Evolutionary conservation across 2,797 vertebrate genomes (phyloP), one percentile per base, ranked within the genome.

Genomic region (Pitangus sulphuratus): DNA sequence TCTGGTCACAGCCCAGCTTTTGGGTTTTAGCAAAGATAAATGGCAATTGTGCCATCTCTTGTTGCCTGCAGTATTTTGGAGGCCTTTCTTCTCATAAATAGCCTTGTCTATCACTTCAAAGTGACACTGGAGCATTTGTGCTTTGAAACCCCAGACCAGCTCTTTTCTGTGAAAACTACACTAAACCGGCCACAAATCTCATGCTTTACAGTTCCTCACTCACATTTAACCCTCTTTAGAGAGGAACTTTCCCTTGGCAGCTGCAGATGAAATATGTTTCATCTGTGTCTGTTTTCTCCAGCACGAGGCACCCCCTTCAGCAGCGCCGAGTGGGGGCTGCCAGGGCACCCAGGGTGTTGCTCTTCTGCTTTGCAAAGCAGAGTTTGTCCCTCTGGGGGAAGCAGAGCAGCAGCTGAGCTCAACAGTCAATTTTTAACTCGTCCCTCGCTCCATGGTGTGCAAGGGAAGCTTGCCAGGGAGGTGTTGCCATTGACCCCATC

Each of bases 401-500:
- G 20, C 70, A 44, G 58, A 13, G 33, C 26, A 20, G 17, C 2
- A 3, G 35, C 21, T 75, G 19, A 12, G 77, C 81, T 33, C 37
- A 15, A 2, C 1, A 5, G 91, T 94, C 90, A 94, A 77, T 93
- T 47, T 85, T 94, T 96, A 96, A 95, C 95, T 22, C 2, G 24
- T 50, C 84, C 35, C 1, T 87, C 79, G 93, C 93, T 87, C 87
- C 76, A 9, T 2, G 60, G 50, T 1, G 5, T 14, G 76, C 64
- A 19, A 66, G 91, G 91, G 75, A 65, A 61, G n/a, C 18, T n/a
- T 69, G 87, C 75, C 93, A 15, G 1, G 58, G 78, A 66, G 60
- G 56, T 62, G 83, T 20, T 71, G 70, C 35, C 2, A 2, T 15
- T 69, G 72, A 2, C 61, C 30, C n/a, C 24, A 56, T 76, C 22